phyloP scores from a whole-genome alignment of 2,113 vertebrate species.

The Daubentonia madagascariensis region DNA sequence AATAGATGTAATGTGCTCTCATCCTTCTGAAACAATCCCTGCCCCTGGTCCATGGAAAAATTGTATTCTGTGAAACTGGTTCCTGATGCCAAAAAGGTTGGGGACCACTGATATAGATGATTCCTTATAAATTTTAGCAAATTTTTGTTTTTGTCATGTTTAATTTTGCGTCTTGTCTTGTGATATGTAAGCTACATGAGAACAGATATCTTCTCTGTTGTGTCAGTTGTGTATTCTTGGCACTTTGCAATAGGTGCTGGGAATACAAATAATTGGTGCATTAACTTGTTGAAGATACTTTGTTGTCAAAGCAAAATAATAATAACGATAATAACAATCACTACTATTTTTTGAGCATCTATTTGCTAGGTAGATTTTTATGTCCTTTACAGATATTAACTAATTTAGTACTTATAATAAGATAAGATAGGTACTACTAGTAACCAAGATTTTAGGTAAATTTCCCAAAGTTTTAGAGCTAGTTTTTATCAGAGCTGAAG shows the following conservation, averaged over 20 bases:
- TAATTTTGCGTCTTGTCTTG: not conserved
- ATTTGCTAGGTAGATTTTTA: not conserved
- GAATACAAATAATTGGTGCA: not conserved
- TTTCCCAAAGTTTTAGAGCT: not conserved
- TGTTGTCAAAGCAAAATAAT: not conserved
- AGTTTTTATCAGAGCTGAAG: not conserved
- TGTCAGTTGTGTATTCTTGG: not conserved
- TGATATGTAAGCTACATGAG: not conserved
- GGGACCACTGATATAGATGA: not conserved
- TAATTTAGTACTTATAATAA: not conserved
- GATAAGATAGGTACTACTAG: not conserved
- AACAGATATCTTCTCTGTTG: not conserved
- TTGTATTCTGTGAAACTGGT: too few species aligned
- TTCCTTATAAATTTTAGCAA: not conserved
- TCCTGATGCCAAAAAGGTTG: too few species aligned
- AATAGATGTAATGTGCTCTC: too few species aligned
- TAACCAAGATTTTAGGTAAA: not conserved
- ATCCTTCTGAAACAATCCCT: too few species aligned
- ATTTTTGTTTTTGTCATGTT: not conserved
- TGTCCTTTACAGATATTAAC: not conserved
- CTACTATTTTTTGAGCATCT: not conserved
- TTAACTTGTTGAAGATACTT: not conserved
- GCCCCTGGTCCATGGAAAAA: too few species aligned
- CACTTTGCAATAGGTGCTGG: not conserved
- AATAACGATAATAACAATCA: not conserved